Conservation (phyloP, 2,113 vertebrate genomes). For the Larimichthys polyactis region DNA sequence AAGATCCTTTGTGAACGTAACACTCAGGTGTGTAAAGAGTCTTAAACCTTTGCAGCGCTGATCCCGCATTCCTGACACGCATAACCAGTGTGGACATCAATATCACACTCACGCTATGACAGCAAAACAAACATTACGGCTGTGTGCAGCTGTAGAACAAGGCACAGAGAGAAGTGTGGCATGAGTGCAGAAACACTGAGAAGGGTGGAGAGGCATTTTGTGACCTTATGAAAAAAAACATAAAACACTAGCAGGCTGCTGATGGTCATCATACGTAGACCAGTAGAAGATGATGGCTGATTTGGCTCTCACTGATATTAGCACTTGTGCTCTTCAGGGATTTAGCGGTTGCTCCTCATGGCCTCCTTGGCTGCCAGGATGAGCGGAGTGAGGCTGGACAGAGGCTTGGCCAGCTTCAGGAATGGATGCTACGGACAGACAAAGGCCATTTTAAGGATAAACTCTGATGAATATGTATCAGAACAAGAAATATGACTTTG, state of each 20-base stretch:
- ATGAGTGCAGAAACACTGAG: constrained; percentile 26
- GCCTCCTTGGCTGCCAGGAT: constrained; percentile 86
- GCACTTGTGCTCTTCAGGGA: constrained; percentile 20
- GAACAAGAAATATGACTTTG: neutral
- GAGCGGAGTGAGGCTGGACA: constrained; percentile 85
- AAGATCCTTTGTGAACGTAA: constrained; percentile 2
- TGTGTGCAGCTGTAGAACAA: constrained; percentile 29
- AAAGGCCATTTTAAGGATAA: neutral
- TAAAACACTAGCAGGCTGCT: constrained; percentile 26
- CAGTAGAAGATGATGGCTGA: constrained; percentile 7
- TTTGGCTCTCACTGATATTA: neutral
- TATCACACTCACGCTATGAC: neutral
- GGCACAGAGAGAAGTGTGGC: constrained; percentile 38
- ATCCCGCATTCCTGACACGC: neutral
- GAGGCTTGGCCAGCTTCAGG: constrained; percentile 84
- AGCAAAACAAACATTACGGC: constrained; percentile 10
- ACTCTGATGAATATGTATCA: neutral
- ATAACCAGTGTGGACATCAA: constrained; percentile 13
- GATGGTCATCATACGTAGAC: constrained; percentile 24
- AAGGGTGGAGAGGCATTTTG: constrained; percentile 26
- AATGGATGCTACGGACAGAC: constrained; percentile 79
- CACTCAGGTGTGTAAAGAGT: neutral
- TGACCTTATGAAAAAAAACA: constrained; percentile 6
- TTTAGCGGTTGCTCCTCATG: constrained; percentile 83
- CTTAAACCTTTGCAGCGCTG: neutral